Evolutionary conservation across 2,888 invertebrate genomes (phyloP).

Genomic region (Belgica antarctica): DNA sequence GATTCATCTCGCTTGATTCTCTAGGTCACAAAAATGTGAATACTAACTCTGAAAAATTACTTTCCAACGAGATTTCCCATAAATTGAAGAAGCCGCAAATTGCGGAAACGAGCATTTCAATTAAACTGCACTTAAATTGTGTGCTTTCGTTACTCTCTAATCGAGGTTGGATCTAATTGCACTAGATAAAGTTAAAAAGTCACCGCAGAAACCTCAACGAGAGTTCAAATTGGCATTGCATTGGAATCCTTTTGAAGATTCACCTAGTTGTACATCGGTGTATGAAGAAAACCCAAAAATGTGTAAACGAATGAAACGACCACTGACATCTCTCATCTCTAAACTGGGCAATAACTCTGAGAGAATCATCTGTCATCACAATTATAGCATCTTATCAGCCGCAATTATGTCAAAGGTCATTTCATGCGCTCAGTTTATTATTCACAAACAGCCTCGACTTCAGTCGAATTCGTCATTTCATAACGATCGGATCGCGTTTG

Average conservation of each 20-base stretch:
- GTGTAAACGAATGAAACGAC: neutral
- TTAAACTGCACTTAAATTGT: neutral
- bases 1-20: no score
- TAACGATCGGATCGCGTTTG: neutral
- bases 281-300: neutral
- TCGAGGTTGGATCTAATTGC: neutral
- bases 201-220: no score
- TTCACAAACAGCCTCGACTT: neutral
- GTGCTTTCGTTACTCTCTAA: neutral
- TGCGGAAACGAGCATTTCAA: constrained; percentile 23
- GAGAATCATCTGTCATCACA: no score
- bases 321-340: no score
- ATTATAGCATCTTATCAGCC: constrained; percentile 7
- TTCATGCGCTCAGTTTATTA: neutral
- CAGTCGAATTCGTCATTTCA: neutral
- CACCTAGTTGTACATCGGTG: no score
- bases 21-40: no score
- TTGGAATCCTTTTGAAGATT: no score
- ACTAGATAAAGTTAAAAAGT: no score
- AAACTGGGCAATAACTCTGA: no score
- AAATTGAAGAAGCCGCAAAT: constrained; percentile 1
- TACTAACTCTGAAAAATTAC: no score
- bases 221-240: no score
- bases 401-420: constrained; percentile 34
- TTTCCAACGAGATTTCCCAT: no score